phyloP scores from a whole-genome alignment of 2,113 vertebrate species.

The Oxyruncus cristatus region DNA sequence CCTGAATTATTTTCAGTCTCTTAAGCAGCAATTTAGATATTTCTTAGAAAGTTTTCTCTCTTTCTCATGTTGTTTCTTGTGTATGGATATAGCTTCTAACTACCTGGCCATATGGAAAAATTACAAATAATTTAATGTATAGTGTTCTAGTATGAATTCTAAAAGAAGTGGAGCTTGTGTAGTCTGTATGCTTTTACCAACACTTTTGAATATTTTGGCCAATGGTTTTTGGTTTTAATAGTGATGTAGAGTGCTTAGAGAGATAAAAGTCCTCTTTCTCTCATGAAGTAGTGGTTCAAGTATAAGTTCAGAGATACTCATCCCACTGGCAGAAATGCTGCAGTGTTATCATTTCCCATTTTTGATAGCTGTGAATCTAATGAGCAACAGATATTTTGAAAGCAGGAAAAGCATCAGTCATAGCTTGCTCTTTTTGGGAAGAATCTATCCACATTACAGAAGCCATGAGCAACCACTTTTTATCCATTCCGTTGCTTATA shows the following conservation, averaged over 20 bases:
- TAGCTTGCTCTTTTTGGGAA: neutral
- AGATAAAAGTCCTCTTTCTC: neutral
- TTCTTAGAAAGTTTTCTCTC: neutral
- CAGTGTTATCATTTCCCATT: neutral
- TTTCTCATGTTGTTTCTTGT: neutral
- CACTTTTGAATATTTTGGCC: neutral
- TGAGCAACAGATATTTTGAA: neutral
- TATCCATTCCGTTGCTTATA: neutral
- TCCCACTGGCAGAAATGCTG: neutral
- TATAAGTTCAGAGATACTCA: neutral
- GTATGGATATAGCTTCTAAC: neutral
- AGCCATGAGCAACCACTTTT: neutral
- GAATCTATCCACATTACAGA: neutral
- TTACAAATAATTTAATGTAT: neutral
- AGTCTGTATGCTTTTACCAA: neutral
- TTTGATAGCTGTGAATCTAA: neutral
- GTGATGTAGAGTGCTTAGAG: neutral
- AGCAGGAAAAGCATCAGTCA: neutral
- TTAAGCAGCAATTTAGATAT: neutral
- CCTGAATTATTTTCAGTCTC: neutral
- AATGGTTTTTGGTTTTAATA: neutral
- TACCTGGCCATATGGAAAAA: neutral
- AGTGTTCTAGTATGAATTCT: neutral
- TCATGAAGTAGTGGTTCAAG: neutral
- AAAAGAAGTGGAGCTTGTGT: neutral